Evolutionary conservation across 1,140 invertebrate species (phyloP).

Genomic region (Magallana angulata): DNA sequence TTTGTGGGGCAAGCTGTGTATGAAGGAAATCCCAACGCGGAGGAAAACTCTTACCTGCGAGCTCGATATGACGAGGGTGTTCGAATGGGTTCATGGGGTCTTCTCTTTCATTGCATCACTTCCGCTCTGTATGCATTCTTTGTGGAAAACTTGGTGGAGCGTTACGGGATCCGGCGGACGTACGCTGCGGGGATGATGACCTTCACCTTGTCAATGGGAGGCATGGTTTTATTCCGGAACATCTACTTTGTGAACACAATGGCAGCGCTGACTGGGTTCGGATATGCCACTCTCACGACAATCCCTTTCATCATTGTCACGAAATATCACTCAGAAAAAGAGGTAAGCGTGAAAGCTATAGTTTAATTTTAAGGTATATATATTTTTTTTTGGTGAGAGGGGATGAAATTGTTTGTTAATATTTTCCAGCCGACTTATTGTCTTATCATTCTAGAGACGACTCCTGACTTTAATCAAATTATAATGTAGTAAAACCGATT

Average conservation of each 20-base stretch:
- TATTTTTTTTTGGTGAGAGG: too few species aligned
- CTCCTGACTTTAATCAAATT: neutral
- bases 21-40: constrained; percentile 79
- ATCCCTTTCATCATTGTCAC: constrained; percentile 81
- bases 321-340: constrained; percentile 79
- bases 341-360: constrained; percentile 68
- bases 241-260: constrained; percentile 78
- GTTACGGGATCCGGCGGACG: constrained; percentile 75
- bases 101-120: constrained; percentile 80
- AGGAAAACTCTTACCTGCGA: constrained; percentile 71
- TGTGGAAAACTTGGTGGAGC: constrained; percentile 77
- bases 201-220: constrained; percentile 79
- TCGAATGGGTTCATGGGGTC: constrained; percentile 81
- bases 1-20: constrained; percentile 81
- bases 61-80: constrained; percentile 81
- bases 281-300: constrained; percentile 80
- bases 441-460: too few species aligned
- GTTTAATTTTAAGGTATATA: too few species aligned
- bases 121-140: constrained; percentile 79
- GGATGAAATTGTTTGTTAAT: too few species aligned
- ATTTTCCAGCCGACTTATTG: too few species aligned
- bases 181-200: constrained; percentile 79
- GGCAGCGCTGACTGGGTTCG: constrained; percentile 80
- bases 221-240: constrained; percentile 77
- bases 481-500: too few species aligned